Evolutionary conservation across 1,140 invertebrate species (phyloP).

Genomic region (Drosophila serrata): DNA sequence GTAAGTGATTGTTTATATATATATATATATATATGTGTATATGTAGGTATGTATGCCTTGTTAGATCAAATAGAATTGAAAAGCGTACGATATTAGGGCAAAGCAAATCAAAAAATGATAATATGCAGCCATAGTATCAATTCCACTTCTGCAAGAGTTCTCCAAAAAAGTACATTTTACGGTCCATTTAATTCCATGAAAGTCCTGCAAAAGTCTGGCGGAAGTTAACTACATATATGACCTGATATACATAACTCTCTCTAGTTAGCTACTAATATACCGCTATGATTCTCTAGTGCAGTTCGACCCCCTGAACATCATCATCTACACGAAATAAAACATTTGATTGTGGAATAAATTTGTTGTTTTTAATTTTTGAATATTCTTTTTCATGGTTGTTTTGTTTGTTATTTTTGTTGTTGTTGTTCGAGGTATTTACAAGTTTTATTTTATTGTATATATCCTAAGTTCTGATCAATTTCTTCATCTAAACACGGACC

Average conservation of each 20-base stretch:
- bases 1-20: constrained; percentile 1
- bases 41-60: constrained; percentile 7
- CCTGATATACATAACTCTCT: constrained; percentile 5
- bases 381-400: neutral
- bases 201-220: constrained; percentile 18
- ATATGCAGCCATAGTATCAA: constrained; percentile 18
- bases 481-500: constrained; percentile 17
- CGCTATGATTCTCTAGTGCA: constrained; percentile 13
- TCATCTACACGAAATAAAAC: constrained; percentile 6
- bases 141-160: constrained; percentile 19
- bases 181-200: constrained; percentile 16
- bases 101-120: neutral
- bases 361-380: constrained; percentile 6
- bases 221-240: constrained; percentile 5
- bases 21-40: neutral
- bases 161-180: constrained; percentile 7
- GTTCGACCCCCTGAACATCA: constrained; percentile 19
- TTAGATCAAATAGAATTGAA: neutral
- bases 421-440: constrained; percentile 19
- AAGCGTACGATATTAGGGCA: constrained; percentile 8
- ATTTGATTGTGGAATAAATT: constrained; percentile 16
- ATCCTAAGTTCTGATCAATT: constrained; percentile 20
- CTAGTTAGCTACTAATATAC: constrained; percentile 9
- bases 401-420: neutral
- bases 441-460: constrained; percentile 21